A percentile compares a stretch with the other conserved stretches of the same genome.
Evolutionary conservation across 2,113 vertebrate species (phyloP).

Genomic region (Pithys albifrons): DNA sequence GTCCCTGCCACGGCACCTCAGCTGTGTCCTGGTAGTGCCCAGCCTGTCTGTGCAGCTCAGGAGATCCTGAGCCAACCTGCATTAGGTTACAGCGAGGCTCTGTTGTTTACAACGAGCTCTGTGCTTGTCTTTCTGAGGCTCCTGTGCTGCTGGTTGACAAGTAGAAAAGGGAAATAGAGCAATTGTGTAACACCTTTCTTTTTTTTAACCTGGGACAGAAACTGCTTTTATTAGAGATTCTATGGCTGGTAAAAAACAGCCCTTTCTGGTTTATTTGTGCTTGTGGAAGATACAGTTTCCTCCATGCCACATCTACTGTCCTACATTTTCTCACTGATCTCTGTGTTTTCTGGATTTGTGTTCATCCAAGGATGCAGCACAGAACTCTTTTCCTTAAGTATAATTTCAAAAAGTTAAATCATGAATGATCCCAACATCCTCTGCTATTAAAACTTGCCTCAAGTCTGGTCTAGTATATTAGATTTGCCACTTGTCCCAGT

Average conservation of each 20-base stretch:
- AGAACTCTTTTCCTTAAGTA: background rate
- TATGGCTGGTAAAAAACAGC: background rate
- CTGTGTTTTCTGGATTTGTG: background rate
- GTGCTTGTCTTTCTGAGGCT: conserved; percentile 3
- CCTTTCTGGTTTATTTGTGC: background rate
- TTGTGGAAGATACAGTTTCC: background rate
- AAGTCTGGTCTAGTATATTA: background rate
- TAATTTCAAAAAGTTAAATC: background rate
- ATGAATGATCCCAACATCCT: background rate
- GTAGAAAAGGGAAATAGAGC: conserved; percentile 29
- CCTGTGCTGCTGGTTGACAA: background rate
- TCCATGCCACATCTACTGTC: background rate
- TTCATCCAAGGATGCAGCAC: background rate
- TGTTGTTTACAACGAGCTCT: background rate
- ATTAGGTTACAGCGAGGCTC: conserved; percentile 23
- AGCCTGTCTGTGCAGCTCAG: background rate
- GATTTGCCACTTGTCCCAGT: background rate
- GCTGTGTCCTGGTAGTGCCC: background rate
- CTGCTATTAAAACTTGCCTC: background rate
- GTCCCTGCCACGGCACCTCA: background rate
- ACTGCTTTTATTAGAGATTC: conserved; percentile 1
- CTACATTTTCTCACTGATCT: background rate
- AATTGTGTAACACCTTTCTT: conserved; percentile 51
- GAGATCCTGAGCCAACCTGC: background rate
- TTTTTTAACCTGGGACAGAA: conserved; percentile 53